Evolutionary conservation across 2,888 invertebrate species (phyloP), one percentile per base, ranked within the genome.

Genomic region (Halocaridina rubra): DNA sequence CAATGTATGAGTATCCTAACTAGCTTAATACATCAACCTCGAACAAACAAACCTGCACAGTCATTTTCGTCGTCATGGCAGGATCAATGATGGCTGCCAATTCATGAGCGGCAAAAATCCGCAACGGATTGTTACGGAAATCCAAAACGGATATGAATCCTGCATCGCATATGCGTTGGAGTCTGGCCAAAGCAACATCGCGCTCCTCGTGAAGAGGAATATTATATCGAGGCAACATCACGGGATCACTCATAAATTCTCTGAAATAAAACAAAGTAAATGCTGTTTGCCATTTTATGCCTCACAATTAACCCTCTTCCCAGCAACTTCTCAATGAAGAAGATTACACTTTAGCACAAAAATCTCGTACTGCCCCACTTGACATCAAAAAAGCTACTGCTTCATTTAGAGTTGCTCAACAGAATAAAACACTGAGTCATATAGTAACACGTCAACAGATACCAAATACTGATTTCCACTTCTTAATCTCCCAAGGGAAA

Each of bases 31-130:
- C n/a, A n/a, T n/a, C n/a, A n/a, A n/a, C n/a, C n/a, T n/a, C n/a
- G n/a, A n/a, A n/a, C n/a, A 10, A 39, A 67, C 59, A 29, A 29
- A 87, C 87, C 85, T 87, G 88, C n/a, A 89, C 89, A 2, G 89
- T 89, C 89, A 89, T 89, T 77, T 89, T 89, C 10, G 89, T 89
- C 16, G 89, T 85, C 88, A 89, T 89, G 32, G 88, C 88, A 4
- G 89, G 89, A 59, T 89, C 89, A 53, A 89, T 88, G 53, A 89
- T 88, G 61, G 89, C 87, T 7, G 88, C 88, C 57, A 89, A 53
- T 79, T 89, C 89, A 46, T 89, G 89, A 19, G 89, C 89, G 10
- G 89, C 89, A 64, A 89, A 89, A 13, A 89, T 88, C 22, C 88
- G 59, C 22, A 89, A 80, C 10, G 89, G 89, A 59, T 89, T 89